Percentiles rank a stretch among this genome's conserved stretches.
phyloP scores from a whole-genome alignment of 1,140 invertebrate genomes.

The Tyrophagus putrescentiae region DNA sequence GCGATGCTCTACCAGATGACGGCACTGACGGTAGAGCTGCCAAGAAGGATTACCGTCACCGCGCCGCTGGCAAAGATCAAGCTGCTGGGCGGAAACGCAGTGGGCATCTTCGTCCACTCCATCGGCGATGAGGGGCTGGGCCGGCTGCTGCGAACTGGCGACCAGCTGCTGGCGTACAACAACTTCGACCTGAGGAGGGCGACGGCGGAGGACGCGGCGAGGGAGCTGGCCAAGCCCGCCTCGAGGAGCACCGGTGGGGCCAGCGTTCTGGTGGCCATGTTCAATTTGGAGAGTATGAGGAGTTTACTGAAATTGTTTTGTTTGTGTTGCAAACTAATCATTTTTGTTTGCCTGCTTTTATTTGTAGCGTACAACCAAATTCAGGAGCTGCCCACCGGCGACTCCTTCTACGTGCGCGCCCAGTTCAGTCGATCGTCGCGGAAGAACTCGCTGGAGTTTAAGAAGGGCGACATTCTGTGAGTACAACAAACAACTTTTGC shows the following conservation, averaged over 20 bases:
- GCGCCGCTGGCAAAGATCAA: constrained; percentile 67
- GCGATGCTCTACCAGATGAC: background rate
- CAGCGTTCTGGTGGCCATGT: constrained; percentile 52
- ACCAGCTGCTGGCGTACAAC: constrained; percentile 51
- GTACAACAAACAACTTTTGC: too few species aligned
- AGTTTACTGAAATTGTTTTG: background rate
- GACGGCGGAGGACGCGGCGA: constrained; percentile 84
- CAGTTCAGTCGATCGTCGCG: constrained; percentile 65
- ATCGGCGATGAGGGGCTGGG: constrained; percentile 68
- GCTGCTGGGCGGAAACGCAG: constrained; percentile 81
- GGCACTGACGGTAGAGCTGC: constrained; percentile 35
- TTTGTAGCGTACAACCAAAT: constrained; percentile 57
- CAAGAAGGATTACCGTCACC: constrained; percentile 66
- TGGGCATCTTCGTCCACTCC: constrained; percentile 87
- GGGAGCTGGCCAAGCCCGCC: constrained; percentile 73
- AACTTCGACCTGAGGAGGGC: constrained; percentile 70
- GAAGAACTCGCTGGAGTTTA: constrained; percentile 56
- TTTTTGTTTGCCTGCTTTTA: background rate
- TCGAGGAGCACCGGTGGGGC: constrained; percentile 48
- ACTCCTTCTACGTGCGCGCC: constrained; percentile 86
- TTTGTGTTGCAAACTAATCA: background rate
- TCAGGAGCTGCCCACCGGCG: constrained; percentile 68
- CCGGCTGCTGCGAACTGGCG: constrained; percentile 31
- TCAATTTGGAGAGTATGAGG: constrained; percentile 44
- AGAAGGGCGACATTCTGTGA: constrained; percentile 80